A percentile compares a stretch with the other conserved stretches of the same genome.
Conservation (phyloP, 2,888 invertebrate genomes). For the Drosophila testacea region DNA sequence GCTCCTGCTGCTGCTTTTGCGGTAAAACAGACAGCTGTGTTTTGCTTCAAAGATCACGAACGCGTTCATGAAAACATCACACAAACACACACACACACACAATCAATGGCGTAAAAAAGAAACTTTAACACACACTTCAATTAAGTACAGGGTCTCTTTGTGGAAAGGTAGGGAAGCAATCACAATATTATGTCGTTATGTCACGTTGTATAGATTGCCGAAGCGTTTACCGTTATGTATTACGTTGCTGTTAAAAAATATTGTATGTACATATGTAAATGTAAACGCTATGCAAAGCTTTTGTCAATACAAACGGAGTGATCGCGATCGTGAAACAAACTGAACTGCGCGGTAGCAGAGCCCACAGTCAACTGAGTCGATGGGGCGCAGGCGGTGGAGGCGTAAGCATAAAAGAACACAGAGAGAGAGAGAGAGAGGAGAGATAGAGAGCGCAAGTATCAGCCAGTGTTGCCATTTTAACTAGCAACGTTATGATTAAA, state of each 20-base stretch:
- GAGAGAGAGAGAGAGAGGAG: constrained; percentile 21
- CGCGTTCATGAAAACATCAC: constrained; percentile 77
- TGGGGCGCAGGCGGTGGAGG: constrained; percentile 44
- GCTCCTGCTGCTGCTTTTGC: constrained; percentile 55
- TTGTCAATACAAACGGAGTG: constrained; percentile 31
- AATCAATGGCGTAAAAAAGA: constrained; percentile 38
- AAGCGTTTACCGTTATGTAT: constrained; percentile 63
- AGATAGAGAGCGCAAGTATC: constrained; percentile 3
- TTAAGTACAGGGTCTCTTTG: constrained; percentile 4
- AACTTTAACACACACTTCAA: constrained; percentile 47
- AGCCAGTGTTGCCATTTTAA: background rate
- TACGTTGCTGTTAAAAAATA: constrained; percentile 41
- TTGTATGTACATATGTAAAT: constrained; percentile 32
- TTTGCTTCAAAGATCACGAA: constrained; percentile 82
- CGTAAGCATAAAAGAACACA: constrained; percentile 38
- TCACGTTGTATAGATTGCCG: constrained; percentile 67
- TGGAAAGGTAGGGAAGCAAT: constrained; percentile 50
- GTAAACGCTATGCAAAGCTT: constrained; percentile 36
- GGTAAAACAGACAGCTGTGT: constrained; percentile 75
- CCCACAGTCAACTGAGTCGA: constrained; percentile 68
- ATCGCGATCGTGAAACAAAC: constrained; percentile 57
- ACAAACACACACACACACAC: constrained; percentile 27
- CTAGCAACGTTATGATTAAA: no score
- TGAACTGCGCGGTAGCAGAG: constrained; percentile 64
- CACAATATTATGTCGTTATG: constrained; percentile 73